Conservation (phyloP, 2,797 vertebrate genomes). For the Rhinatrema bivittatum region DNA sequence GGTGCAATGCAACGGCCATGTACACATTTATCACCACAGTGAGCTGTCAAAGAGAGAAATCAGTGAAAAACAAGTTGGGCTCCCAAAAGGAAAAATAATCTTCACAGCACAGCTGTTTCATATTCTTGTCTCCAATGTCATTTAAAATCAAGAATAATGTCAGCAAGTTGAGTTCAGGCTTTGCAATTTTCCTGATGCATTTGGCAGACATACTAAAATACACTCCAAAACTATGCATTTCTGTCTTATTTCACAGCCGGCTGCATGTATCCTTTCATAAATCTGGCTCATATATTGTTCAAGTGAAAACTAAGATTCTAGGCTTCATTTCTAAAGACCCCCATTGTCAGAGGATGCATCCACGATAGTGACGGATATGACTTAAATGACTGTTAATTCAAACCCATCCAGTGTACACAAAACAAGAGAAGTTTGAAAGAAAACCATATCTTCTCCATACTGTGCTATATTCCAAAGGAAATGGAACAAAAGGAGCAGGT, state of each 20-base stretch:
- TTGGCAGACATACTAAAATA: not conserved
- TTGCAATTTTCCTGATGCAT: not conserved
- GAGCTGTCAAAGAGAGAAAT: slow-evolving; percentile 66
- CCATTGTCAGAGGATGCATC: too few species aligned
- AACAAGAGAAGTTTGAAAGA: too few species aligned
- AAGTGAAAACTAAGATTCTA: too few species aligned
- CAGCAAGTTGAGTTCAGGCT: slow-evolving; percentile 1
- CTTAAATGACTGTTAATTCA: too few species aligned
- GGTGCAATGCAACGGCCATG: slow-evolving; percentile 91
- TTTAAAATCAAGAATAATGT: slow-evolving; percentile 29
- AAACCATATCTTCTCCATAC: too few species aligned
- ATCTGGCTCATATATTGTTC: too few species aligned
- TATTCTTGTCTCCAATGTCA: slow-evolving; percentile 12
- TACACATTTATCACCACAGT: slow-evolving; percentile 87
- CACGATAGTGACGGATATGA: too few species aligned
- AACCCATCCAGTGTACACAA: too few species aligned
- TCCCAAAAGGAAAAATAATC: slow-evolving; percentile 17
- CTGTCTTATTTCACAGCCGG: slow-evolving; percentile 10
- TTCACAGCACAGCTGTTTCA: slow-evolving; percentile 17
- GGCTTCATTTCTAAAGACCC: too few species aligned
- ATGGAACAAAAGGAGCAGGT: too few species aligned
- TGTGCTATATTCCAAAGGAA: too few species aligned
- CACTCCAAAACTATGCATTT: slow-evolving; percentile 6
- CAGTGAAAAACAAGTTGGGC: slow-evolving; percentile 26
- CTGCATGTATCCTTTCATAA: slow-evolving; percentile 7